Evolutionary conservation across 2,113 vertebrate genomes (phyloP).

Genomic region (Hemicordylus capensis): DNA sequence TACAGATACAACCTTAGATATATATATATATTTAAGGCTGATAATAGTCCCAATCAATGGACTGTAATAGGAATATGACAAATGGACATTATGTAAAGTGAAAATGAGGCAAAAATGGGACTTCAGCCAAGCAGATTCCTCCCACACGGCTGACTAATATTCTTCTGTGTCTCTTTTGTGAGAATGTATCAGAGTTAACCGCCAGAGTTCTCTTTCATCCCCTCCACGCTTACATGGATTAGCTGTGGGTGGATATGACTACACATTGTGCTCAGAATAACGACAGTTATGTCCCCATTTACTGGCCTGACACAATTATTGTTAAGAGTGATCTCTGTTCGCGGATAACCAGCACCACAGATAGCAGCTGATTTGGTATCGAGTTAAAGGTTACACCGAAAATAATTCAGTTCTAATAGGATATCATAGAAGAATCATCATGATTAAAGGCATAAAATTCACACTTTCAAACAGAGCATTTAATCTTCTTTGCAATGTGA

Average conservation of each 20-base stretch:
- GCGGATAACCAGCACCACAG: neutral
- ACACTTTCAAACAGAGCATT: constrained; percentile 1
- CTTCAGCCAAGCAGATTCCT: neutral
- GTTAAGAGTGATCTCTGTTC: constrained; percentile 6
- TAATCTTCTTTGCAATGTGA: constrained; percentile 2
- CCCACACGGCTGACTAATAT: constrained; percentile 22
- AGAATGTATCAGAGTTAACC: neutral
- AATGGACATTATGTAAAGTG: constrained; percentile 10
- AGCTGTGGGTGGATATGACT: constrained; percentile 19
- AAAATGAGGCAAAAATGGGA: constrained; percentile 25
- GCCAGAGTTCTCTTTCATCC: neutral
- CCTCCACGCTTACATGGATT: neutral
- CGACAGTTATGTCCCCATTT: neutral
- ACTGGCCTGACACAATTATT: constrained; percentile 2
- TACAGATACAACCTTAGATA: neutral
- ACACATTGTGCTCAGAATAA: constrained; percentile 14
- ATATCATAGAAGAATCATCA: neutral
- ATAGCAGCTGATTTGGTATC: neutral
- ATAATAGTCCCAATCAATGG: neutral
- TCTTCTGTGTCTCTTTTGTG: constrained; percentile 7
- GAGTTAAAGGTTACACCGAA: neutral
- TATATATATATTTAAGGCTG: neutral
- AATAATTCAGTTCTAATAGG: constrained; percentile 4
- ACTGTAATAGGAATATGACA: neutral
- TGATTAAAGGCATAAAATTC: constrained; percentile 17